Conservation (phyloP, 1,140 invertebrate species). For the Reticulitermes speratus region DNA sequence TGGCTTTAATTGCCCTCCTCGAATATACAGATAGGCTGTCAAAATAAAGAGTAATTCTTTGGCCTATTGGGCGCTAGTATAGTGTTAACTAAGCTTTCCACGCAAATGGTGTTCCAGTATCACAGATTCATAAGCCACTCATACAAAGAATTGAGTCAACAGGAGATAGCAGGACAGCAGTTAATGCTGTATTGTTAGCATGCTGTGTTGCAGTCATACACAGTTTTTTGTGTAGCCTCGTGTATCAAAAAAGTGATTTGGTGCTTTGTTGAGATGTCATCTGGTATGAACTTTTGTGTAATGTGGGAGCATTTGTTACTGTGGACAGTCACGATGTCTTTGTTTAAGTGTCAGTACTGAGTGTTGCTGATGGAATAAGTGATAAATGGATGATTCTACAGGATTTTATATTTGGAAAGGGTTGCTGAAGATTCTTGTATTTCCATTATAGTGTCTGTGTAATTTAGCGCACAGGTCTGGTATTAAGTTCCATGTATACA, state of each 20-base stretch:
- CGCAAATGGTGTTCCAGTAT: conserved; percentile 15
- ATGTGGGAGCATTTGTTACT: neutral
- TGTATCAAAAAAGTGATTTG: too few species aligned
- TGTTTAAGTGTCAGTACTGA: neutral
- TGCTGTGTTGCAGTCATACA: neutral
- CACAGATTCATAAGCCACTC: neutral
- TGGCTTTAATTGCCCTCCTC: conserved; percentile 21
- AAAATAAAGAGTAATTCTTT: neutral
- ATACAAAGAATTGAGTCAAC: neutral
- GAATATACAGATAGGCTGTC: neutral
- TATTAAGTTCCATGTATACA: too few species aligned
- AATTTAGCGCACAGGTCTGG: too few species aligned
- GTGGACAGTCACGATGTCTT: neutral
- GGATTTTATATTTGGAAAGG: neutral
- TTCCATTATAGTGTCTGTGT: neutral
- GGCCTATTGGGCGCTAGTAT: neutral
- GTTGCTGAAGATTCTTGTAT: neutral
- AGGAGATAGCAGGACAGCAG: neutral
- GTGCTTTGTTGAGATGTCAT: too few species aligned
- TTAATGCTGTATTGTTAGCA: neutral
- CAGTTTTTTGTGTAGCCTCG: too few species aligned
- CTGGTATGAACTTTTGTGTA: too few species aligned
- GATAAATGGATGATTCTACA: neutral
- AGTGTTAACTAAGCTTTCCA: neutral
- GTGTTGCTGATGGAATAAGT: neutral